These are phyloP conservation scores for Pelmatolapia mariae DNA, from an alignment of 2,113 vertebrate genomes.

Conservation along the genomic window DNA sequence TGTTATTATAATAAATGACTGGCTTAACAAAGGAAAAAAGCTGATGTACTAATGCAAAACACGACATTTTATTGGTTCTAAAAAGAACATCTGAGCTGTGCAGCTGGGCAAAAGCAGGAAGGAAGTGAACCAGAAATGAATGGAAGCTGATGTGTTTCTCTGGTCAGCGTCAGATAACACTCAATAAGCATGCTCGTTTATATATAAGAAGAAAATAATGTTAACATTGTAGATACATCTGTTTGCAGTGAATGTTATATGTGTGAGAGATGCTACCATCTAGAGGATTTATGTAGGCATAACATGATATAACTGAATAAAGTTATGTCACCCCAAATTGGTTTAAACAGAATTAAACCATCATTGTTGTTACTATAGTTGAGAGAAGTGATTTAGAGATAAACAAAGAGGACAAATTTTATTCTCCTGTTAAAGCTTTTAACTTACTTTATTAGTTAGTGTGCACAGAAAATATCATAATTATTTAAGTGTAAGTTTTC, in stretches of 20 bases:
- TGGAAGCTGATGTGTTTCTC: background rate
- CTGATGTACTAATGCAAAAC: background rate
- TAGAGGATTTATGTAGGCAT: slow-evolving; percentile 13
- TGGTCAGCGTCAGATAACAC: slow-evolving; percentile 32
- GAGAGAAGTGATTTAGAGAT: background rate
- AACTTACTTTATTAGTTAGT: background rate
- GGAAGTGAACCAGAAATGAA: background rate
- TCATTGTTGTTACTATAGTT: background rate
- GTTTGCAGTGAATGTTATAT: background rate
- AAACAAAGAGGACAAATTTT: background rate
- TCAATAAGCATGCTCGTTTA: background rate
- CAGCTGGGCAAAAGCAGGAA: background rate
- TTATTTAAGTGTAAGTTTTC: background rate
- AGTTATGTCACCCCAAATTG: background rate
- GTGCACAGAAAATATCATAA: background rate
- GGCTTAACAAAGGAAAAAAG: background rate
- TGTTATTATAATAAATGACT: background rate
- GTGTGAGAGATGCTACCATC: slow-evolving; percentile 39
- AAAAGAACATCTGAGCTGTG: background rate
- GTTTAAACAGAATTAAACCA: background rate
- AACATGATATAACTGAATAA: background rate
- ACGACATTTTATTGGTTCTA: fast-evolving
- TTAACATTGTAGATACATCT: background rate
- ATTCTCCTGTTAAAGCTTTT: background rate
- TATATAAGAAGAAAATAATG: background rate